phyloP scores from a whole-genome alignment of 2,888 invertebrate species.

The Athalia circularis region DNA sequence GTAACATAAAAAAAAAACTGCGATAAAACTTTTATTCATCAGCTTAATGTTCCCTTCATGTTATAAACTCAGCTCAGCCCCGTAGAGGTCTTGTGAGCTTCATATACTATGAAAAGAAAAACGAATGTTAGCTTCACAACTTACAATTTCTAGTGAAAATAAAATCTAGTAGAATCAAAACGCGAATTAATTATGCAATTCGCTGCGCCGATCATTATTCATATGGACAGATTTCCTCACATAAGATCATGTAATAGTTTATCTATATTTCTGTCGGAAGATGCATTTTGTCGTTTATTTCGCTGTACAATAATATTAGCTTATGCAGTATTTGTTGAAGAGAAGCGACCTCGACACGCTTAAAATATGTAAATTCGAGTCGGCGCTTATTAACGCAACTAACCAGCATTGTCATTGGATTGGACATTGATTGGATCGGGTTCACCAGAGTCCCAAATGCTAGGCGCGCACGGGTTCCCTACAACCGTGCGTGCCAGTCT shows the following conservation, averaged over 20 bases:
- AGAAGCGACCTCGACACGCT: constrained; percentile 39
- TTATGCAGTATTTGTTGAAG: constrained; percentile 15
- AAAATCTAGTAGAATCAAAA: too few species aligned
- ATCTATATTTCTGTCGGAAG: not conserved
- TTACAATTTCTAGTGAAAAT: too few species aligned
- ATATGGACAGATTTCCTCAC: too few species aligned
- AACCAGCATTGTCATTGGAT: constrained; percentile 41
- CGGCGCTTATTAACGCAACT: constrained; percentile 40
- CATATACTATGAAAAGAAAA: not conserved
- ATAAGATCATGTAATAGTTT: too few species aligned
- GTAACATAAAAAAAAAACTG: too few species aligned
- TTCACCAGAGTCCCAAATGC: constrained; percentile 32
- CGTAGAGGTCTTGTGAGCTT: constrained; percentile 1
- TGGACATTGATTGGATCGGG: constrained; percentile 42
- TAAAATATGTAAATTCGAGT: constrained; percentile 29
- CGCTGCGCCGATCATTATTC: too few species aligned
- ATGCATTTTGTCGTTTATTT: not conserved
- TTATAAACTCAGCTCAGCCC: not conserved
- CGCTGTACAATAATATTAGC: not conserved
- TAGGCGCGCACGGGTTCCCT: constrained; percentile 33
- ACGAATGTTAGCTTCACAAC: not conserved
- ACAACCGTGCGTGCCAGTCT: constrained; percentile 38
- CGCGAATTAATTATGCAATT: too few species aligned
- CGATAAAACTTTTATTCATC: not conserved
- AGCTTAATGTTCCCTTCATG: not conserved